phyloP scores from a whole-genome alignment of 2,113 vertebrate genomes.

The Catharus fuscescens region DNA sequence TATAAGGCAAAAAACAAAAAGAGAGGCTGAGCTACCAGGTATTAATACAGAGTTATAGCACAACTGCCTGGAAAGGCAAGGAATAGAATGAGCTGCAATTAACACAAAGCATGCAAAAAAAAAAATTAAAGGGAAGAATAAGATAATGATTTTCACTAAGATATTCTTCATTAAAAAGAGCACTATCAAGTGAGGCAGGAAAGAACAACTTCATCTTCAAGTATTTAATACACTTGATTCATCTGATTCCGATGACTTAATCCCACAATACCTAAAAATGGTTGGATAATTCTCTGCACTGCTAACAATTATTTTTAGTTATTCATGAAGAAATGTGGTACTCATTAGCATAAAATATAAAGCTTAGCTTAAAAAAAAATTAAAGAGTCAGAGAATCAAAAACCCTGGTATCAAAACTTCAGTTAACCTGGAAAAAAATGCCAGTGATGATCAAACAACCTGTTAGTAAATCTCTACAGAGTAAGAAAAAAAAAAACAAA shows the following conservation, averaged over 20 bases:
- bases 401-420: not conserved
- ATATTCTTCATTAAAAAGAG: not conserved
- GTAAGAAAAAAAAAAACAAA: no score
- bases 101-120: not conserved
- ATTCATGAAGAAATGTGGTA: not conserved
- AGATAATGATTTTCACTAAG: not conserved
- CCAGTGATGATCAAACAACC: not conserved
- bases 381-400: not conserved
- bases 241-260: not conserved
- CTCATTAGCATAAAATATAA: not conserved
- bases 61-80: not conserved
- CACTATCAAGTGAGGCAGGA: not conserved
- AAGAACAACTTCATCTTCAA: not conserved
- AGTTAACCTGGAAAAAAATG: not conserved
- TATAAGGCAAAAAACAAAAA: not conserved
- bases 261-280: not conserved
- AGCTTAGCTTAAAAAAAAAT: not conserved
- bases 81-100: not conserved
- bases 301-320: not conserved
- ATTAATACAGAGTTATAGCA: not conserved
- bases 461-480: not conserved
- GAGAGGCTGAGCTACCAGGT: not conserved
- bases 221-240: not conserved
- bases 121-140: not conserved
- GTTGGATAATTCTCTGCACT: not conserved